phyloP scores from a whole-genome alignment of 2,888 invertebrate genomes.

The Bedellia somnulentella region DNA sequence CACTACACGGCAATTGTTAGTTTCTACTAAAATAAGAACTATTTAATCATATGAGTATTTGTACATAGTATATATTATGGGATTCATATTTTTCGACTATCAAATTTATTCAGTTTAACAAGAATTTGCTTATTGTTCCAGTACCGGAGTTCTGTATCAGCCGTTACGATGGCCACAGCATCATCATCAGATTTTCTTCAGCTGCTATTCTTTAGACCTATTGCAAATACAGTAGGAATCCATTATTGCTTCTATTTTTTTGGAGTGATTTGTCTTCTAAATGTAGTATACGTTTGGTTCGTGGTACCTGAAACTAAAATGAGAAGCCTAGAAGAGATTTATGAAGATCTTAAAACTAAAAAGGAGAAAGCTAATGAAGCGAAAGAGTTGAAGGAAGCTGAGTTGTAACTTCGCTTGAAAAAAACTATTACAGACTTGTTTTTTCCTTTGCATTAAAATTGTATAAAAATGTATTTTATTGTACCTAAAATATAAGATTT shows the following conservation, averaged over 20 bases:
- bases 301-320: slow-evolving; percentile 16
- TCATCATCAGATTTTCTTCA: slow-evolving; percentile 15
- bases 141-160: slow-evolving; percentile 17
- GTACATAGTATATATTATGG: no score
- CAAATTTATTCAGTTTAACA: no score
- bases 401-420: no score
- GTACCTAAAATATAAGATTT: no score
- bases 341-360: slow-evolving; percentile 13
- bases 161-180: slow-evolving; percentile 15
- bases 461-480: no score
- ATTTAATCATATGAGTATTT: no score
- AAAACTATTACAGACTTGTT: no score
- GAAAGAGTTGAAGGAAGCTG: background rate
- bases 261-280: slow-evolving; percentile 14
- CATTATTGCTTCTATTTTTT: slow-evolving; percentile 16
- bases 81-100: no score
- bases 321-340: slow-evolving; percentile 15
- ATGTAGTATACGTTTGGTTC: slow-evolving; percentile 12
- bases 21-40: no score
- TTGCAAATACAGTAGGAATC: slow-evolving; percentile 14
- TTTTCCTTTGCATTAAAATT: no score
- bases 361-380: slow-evolving; percentile 10
- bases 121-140: no score
- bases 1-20: no score
- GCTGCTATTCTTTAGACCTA: slow-evolving; percentile 15